Evolutionary conservation across 2,888 invertebrate genomes (phyloP).

Genomic region (Plagodis pulveraria): DNA sequence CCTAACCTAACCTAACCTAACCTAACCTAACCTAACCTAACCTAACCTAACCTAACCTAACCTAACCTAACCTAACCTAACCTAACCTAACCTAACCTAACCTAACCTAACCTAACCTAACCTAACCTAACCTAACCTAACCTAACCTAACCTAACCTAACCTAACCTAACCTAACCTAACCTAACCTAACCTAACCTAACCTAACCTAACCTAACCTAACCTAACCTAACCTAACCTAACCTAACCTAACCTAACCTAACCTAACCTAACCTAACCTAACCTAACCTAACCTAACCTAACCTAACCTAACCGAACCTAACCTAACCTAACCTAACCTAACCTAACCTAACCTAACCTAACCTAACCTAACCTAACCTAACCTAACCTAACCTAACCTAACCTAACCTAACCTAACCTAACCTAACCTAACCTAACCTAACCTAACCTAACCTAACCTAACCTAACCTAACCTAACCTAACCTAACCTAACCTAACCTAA

Average conservation of each 20-base stretch:
- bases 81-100: conserved; percentile 9
- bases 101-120: conserved; percentile 13
- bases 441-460: conserved; percentile 10
- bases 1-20: conserved; percentile 17
- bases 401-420: conserved; percentile 12
- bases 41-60: conserved; percentile 10
- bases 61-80: conserved; percentile 17
- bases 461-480: conserved; percentile 7
- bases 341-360: conserved; percentile 14
- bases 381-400: conserved; percentile 13
- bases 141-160: conserved; percentile 14
- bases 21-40: conserved; percentile 18
- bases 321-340: conserved; percentile 14
- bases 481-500: conserved; percentile 10
- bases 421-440: conserved; percentile 12
- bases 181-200: conserved; percentile 14
- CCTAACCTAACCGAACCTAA: conserved; percentile 13
- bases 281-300: conserved; percentile 14
- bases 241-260: conserved; percentile 14
- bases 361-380: conserved; percentile 14
- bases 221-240: conserved; percentile 13
- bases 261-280: conserved; percentile 14
- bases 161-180: conserved; percentile 14
- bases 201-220: conserved; percentile 13
- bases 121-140: conserved; percentile 14